Base-by-base conservation (phyloP, 2,797 vertebrate species). In the Hybognathus amarus region DNA sequence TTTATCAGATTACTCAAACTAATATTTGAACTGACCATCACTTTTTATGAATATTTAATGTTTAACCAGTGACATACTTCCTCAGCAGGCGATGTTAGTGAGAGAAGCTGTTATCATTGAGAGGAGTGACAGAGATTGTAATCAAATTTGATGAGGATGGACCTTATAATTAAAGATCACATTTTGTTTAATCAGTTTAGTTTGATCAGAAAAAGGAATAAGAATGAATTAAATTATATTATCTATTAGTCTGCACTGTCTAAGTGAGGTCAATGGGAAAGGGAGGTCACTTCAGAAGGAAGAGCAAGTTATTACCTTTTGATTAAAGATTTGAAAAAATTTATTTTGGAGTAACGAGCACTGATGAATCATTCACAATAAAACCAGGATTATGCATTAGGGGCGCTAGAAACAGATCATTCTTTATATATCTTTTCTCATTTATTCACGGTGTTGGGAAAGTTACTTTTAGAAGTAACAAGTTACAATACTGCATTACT, bases 281-380 rank as follows among this genome's bases (percentile, higher is more conserved):
- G 6, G 40, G 64, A 77, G 40, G 76, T 64, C 17, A 77, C 61
- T 77, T 64, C 40, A 77, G 17, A 77, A n/a, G 59, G 11, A 33
- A 77, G n/a, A 64, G 33, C 71, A 56, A n/a, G 6, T n/a, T 54
- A 74, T 74, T 74, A 36, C 50, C n/a, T 74, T 74, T 74, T 38
- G 50, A 74, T 74, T 38, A 15, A 38, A 56, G 50, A 56, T 74
- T 54, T 7, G 30, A 13, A 56, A 74, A 36, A 36, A n/a, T 38
- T 74, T 74, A n/a, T 33, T 74, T 56, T 61, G 9, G 2, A 61
- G 27, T 42, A 61, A 40, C 1, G 54, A 27, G 36, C 13, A 40
- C 36, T 42, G 54, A 1, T 18, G 36, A 76, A 61, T 76, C 54
- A 40, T 76, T 59, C 22, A 42, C 36, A 61, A 27, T 18, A 61